phyloP scores from a whole-genome alignment of 2,113 vertebrate species.

The Lamprologus sp. region DNA sequence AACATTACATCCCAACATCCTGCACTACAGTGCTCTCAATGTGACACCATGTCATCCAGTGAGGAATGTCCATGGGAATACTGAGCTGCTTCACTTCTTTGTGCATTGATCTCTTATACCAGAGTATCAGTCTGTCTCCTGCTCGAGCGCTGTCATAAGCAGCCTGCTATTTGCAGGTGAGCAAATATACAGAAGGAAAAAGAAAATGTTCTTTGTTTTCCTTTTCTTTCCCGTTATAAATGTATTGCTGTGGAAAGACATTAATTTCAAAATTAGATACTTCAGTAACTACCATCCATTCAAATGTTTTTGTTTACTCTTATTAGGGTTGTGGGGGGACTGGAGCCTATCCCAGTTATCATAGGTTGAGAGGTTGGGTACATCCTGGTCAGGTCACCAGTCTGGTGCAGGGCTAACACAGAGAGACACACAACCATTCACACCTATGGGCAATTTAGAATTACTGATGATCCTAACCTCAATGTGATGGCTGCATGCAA shows the following conservation, averaged over 20 bases:
- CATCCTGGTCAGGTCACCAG: background rate
- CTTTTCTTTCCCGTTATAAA: background rate
- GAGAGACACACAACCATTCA: background rate
- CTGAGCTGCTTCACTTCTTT: background rate
- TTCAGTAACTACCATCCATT: background rate
- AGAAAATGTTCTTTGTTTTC: fast-evolving
- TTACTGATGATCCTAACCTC: background rate
- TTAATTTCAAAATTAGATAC: background rate
- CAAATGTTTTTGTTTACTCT: background rate
- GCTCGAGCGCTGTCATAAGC: background rate
- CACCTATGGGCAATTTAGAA: background rate
- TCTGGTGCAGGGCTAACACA: background rate
- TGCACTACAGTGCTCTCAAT: background rate
- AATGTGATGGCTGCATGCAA: too few relatives aligned
- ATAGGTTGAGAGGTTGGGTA: background rate
- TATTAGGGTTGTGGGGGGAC: background rate
- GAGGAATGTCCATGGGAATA: background rate
- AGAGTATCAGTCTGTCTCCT: background rate
- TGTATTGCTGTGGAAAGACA: background rate
- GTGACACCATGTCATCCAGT: background rate
- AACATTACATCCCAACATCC: background rate
- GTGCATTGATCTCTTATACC: background rate
- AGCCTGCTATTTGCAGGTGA: background rate
- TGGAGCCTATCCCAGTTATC: background rate
- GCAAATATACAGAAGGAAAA: background rate